Percentiles rank a stretch among this genome's conserved stretches.
Evolutionary conservation across 2,797 vertebrate genomes (phyloP).

Genomic region (Anguilla megastoma): DNA sequence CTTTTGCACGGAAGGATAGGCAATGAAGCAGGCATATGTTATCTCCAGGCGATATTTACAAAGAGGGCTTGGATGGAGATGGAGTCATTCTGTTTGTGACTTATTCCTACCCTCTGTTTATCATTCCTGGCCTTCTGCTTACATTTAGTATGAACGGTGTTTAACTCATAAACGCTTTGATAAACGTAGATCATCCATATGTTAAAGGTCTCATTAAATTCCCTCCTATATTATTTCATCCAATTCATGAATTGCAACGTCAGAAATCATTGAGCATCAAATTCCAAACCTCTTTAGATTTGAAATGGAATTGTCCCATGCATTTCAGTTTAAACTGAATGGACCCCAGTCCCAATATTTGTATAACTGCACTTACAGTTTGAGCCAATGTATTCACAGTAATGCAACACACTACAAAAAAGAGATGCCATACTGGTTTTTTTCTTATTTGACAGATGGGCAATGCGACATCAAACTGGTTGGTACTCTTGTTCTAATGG

Average conservation of each 20-base stretch:
- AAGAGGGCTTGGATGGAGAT: neutral
- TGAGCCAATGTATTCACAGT: neutral
- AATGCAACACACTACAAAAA: neutral
- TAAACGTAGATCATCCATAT: neutral
- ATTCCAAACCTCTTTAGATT: too few relatives aligned
- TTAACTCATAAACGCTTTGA: neutral
- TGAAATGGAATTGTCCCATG: neutral
- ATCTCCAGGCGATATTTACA: slow-evolving; percentile 8
- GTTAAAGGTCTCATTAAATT: neutral
- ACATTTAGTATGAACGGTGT: neutral
- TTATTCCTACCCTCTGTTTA: neutral
- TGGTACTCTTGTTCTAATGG: neutral
- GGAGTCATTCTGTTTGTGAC: neutral
- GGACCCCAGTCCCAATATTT: too few relatives aligned
- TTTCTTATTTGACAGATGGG: neutral
- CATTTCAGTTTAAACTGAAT: neutral
- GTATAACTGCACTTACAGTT: neutral
- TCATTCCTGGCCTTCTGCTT: neutral
- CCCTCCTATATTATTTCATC: too few relatives aligned
- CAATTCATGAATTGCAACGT: too few relatives aligned
- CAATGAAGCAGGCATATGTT: slow-evolving; percentile 1
- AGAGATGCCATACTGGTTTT: neutral
- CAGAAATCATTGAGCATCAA: too few relatives aligned
- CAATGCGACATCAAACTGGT: neutral
- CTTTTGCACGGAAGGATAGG: neutral